phyloP scores from a whole-genome alignment of 1,140 invertebrate species.

The Trissolcus basalis region DNA sequence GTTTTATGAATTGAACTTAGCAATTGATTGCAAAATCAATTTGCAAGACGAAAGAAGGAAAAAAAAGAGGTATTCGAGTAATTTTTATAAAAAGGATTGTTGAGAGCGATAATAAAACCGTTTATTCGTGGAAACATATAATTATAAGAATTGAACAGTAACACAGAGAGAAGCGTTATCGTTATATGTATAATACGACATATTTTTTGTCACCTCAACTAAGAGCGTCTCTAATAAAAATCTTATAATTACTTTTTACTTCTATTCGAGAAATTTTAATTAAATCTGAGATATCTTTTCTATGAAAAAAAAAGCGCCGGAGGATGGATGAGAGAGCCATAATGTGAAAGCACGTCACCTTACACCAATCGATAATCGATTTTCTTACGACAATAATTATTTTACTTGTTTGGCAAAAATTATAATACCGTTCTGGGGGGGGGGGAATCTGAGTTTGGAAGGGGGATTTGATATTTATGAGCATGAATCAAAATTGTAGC shows the following conservation, averaged over 20 bases:
- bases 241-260: slow-evolving; percentile 73
- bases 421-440: too few relatives aligned
- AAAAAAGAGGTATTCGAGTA: too few relatives aligned
- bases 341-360: slow-evolving; percentile 51
- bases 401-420: too few relatives aligned
- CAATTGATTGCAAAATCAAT: too few relatives aligned
- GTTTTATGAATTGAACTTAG: too few relatives aligned
- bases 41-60: too few relatives aligned
- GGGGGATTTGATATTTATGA: too few relatives aligned
- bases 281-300: slow-evolving; percentile 70
- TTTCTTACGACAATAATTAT: slow-evolving; percentile 9
- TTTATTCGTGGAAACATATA: slow-evolving; percentile 72
- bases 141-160: slow-evolving; percentile 68
- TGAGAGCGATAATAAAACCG: too few relatives aligned
- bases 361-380: slow-evolving; percentile 59
- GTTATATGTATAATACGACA: slow-evolving; percentile 48
- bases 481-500: background rate
- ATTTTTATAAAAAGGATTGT: too few relatives aligned
- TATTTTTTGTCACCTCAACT: slow-evolving; percentile 44
- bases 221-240: slow-evolving; percentile 70
- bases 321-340: slow-evolving; percentile 45
- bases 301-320: slow-evolving; percentile 61
- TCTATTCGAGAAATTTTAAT: slow-evolving; percentile 72
- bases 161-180: slow-evolving; percentile 50
- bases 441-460: too few relatives aligned